phyloP scores from a whole-genome alignment of 1,140 invertebrate genomes.

The Leptopilina boulardi region DNA sequence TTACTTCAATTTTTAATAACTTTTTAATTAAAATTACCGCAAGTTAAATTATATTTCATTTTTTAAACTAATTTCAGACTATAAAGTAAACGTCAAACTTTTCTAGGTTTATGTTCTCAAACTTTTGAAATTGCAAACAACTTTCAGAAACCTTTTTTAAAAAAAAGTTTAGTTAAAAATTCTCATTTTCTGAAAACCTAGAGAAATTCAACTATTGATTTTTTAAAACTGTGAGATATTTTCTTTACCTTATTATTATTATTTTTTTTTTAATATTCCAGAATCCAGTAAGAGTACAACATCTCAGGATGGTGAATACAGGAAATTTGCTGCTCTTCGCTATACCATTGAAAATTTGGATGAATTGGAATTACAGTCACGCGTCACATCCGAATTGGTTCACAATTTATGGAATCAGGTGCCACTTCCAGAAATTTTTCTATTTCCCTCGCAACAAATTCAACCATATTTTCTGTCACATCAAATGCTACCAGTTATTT shows the following conservation, averaged over 20 bases:
- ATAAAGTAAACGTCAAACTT: too few relatives aligned
- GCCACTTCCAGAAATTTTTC: slow-evolving; percentile 28
- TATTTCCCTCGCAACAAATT: slow-evolving; percentile 5
- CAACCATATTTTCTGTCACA: slow-evolving; percentile 8
- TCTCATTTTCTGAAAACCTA: too few relatives aligned
- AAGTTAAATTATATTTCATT: too few relatives aligned
- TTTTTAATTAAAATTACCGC: not conserved
- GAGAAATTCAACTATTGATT: too few relatives aligned
- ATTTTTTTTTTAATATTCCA: not conserved
- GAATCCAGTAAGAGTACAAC: not conserved
- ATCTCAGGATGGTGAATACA: not conserved
- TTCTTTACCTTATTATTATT: not conserved
- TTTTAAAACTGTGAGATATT: too few relatives aligned
- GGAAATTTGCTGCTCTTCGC: slow-evolving; percentile 48
- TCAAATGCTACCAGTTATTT: not conserved
- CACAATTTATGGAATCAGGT: slow-evolving; percentile 59
- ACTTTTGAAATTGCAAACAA: too few relatives aligned
- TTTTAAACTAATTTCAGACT: too few relatives aligned
- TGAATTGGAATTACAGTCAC: slow-evolving; percentile 62
- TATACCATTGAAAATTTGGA: slow-evolving; percentile 60
- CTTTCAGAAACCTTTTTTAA: too few relatives aligned
- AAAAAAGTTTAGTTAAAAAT: too few relatives aligned
- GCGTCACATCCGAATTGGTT: slow-evolving; percentile 58
- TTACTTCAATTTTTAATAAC: slow-evolving; percentile 26
- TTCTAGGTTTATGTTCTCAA: too few relatives aligned